Percentiles rank a stretch among this genome's conserved stretches.
phyloP scores from a whole-genome alignment of 2,113 vertebrate species.

The Phyllostomus discolor region DNA sequence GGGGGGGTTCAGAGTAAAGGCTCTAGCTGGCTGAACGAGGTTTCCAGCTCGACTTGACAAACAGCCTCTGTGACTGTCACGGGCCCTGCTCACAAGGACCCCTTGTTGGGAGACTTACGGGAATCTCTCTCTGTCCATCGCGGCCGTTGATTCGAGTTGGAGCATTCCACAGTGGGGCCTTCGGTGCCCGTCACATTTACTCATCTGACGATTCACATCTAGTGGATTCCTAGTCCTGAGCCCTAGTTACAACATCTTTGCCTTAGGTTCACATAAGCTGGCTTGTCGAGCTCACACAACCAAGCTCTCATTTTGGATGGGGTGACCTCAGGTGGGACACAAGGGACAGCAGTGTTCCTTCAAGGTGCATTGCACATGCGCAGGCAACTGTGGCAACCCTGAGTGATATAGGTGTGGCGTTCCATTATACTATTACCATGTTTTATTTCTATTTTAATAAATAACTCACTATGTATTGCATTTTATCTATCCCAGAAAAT shows the following conservation, averaged over 20 bases:
- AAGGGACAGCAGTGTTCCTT: accelerated
- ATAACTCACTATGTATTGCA: not conserved
- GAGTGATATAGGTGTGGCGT: not conserved
- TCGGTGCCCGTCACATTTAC: not conserved
- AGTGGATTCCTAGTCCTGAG: not conserved
- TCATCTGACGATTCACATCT: not conserved
- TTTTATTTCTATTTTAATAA: not conserved
- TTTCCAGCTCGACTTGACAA: not conserved
- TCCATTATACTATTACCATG: not conserved
- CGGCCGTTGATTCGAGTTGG: not conserved
- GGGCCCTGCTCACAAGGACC: not conserved
- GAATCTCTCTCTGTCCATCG: constrained; percentile 23
- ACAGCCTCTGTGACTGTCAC: not conserved
- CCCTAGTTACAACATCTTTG: not conserved
- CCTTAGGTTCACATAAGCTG: not conserved
- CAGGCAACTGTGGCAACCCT: not conserved
- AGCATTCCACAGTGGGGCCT: not conserved
- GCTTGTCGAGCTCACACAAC: not conserved
- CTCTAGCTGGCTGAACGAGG: not conserved
- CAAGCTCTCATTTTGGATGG: not conserved
- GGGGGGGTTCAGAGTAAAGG: not conserved
- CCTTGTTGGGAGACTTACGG: not conserved
- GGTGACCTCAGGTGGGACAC: not conserved
- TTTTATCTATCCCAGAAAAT: not conserved
- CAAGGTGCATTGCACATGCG: not conserved